Evolutionary conservation across 2,113 vertebrate genomes (phyloP).

Genomic region (Ctenomys sociabilis): DNA sequence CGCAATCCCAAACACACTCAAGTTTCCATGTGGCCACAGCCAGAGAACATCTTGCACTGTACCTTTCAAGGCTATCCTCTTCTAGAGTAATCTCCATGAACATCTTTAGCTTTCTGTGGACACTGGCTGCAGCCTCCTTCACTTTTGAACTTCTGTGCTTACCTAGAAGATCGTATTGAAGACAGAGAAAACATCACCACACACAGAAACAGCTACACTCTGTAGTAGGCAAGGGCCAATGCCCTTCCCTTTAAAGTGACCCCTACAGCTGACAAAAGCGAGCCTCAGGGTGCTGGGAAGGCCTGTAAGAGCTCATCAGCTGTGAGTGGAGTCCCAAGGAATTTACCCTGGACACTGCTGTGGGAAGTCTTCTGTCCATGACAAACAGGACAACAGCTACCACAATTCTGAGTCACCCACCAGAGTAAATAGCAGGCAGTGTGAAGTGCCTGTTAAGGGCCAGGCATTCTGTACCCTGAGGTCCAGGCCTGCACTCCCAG

Average conservation of each 20-base stretch:
- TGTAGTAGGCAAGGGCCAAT: neutral
- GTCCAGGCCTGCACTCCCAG: neutral
- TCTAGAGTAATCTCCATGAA: conserved; percentile 82
- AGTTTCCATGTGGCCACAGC: fast-evolving
- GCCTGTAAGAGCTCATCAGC: neutral
- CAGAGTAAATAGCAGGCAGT: too few relatives aligned
- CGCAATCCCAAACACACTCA: fast-evolving
- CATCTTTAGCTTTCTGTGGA: conserved; percentile 86
- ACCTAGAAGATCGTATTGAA: conserved; percentile 72
- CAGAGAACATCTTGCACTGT: neutral
- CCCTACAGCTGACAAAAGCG: neutral
- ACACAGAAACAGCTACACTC: neutral
- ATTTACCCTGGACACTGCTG: too few relatives aligned
- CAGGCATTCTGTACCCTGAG: neutral
- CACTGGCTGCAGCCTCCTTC: conserved; percentile 85
- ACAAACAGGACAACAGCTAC: neutral
- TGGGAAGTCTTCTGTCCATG: neutral
- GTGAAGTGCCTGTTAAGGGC: neutral
- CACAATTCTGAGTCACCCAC: neutral
- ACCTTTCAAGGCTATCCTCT: conserved; percentile 88
- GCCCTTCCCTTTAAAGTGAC: neutral
- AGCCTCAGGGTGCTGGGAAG: neutral
- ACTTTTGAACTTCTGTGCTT: conserved; percentile 81
- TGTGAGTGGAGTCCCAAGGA: neutral
- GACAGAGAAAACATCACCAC: neutral